These are phyloP conservation scores for Baryphthengus martii DNA, from an alignment of 2,113 vertebrate species.

Conservation along the genomic window DNA sequence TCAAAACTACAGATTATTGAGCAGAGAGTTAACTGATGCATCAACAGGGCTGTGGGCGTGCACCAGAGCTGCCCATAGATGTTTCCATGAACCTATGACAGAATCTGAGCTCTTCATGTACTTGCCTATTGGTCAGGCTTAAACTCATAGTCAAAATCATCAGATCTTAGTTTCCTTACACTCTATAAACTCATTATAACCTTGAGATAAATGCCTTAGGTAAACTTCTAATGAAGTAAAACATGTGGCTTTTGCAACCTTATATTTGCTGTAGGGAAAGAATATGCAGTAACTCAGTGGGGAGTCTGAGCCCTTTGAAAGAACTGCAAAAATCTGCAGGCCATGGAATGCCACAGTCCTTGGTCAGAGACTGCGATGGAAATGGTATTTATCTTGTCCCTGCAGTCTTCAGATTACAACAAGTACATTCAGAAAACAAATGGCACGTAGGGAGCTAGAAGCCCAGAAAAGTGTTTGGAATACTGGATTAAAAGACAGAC, in stretches of 20 bases:
- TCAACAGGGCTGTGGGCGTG: background rate
- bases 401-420: background rate
- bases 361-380: background rate
- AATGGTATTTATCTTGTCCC: background rate
- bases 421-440: background rate
- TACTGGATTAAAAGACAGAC: background rate
- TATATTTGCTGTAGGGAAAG: background rate
- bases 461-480: background rate
- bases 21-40: background rate
- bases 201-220: background rate
- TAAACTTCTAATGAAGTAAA: background rate
- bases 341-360: background rate
- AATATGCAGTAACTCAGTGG: background rate
- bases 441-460: background rate
- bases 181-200: background rate
- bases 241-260: background rate
- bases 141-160: background rate
- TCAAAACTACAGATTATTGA: background rate
- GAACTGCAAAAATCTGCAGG: background rate
- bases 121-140: background rate
- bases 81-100: background rate
- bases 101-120: background rate
- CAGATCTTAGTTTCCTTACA: background rate
- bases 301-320: background rate
- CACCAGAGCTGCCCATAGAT: background rate